phyloP scores from a whole-genome alignment of 2,888 invertebrate species.

The Pandemis cinnamomeana region DNA sequence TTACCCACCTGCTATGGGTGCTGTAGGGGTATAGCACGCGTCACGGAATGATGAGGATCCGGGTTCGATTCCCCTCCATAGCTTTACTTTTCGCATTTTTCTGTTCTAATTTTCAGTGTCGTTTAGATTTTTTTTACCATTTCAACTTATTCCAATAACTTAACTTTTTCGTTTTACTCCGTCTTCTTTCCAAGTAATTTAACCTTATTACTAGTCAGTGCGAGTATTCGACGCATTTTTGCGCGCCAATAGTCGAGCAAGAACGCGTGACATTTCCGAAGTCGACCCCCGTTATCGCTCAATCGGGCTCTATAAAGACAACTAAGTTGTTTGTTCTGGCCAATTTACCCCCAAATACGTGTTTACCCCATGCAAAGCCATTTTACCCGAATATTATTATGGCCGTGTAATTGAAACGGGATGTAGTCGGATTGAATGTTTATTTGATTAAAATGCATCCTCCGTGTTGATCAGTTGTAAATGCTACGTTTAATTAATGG shows the following conservation, averaged over 20 bases:
- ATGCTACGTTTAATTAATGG: not conserved
- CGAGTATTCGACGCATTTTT: slow-evolving; percentile 8
- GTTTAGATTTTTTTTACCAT: too few relatives aligned
- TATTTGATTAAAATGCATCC: not conserved
- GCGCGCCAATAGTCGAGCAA: slow-evolving; percentile 11
- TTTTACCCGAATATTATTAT: slow-evolving; percentile 16
- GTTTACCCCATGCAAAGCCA: slow-evolving; percentile 13
- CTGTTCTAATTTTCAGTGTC: too few relatives aligned
- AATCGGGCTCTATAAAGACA: slow-evolving; percentile 19
- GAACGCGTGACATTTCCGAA: slow-evolving; percentile 19
- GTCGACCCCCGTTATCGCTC: slow-evolving; percentile 16
- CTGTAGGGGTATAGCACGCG: too few relatives aligned
- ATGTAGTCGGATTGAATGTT: not conserved
- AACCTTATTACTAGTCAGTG: not conserved
- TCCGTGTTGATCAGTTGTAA: not conserved
- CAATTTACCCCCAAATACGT: slow-evolving; percentile 14
- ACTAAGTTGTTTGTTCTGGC: slow-evolving; percentile 22
- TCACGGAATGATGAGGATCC: too few relatives aligned
- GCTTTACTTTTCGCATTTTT: too few relatives aligned
- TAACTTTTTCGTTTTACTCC: not conserved
- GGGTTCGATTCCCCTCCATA: too few relatives aligned
- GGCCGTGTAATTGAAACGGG: slow-evolving; percentile 9
- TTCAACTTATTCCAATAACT: not conserved
- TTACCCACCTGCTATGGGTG: too few relatives aligned
- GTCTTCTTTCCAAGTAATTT: not conserved